Conservation (phyloP, 2,113 vertebrate genomes). For the Carassius auratus region DNA sequence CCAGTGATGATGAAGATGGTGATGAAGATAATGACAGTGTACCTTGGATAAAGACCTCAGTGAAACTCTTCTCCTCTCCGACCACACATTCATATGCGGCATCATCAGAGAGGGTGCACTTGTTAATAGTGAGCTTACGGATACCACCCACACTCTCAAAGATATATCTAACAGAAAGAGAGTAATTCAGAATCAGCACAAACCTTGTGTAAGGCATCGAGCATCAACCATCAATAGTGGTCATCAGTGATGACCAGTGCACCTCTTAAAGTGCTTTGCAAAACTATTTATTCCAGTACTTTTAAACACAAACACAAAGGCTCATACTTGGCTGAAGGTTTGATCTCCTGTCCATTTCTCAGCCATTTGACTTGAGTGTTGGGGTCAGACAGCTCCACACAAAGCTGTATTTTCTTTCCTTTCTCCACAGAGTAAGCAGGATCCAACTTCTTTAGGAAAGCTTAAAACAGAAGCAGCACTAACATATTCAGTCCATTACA, state of each 20-base stretch:
- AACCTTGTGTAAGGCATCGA: background rate
- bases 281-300: background rate
- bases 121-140: constrained; percentile 88
- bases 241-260: background rate
- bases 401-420: constrained; percentile 81
- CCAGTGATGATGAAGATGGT: background rate
- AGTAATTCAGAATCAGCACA: constrained; percentile 1
- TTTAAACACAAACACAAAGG: background rate
- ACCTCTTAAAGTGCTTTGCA: background rate
- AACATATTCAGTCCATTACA: background rate
- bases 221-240: background rate
- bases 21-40: constrained; percentile 28
- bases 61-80: constrained; percentile 84
- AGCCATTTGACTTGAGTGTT: constrained; percentile 82
- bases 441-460: constrained; percentile 85
- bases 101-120: constrained; percentile 86
- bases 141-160: constrained; percentile 88
- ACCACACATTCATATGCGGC: constrained; percentile 85
- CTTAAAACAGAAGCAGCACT: constrained; percentile 63
- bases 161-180: constrained; percentile 75
- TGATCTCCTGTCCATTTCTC: constrained; percentile 88
- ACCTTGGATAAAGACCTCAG: constrained; percentile 90
- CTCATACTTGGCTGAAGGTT: constrained; percentile 85
- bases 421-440: constrained; percentile 84
- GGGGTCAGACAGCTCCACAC: constrained; percentile 81